These are phyloP conservation scores for Dromas ardeola DNA, from an alignment of 2,113 vertebrate species.

Conservation along the genomic window DNA sequence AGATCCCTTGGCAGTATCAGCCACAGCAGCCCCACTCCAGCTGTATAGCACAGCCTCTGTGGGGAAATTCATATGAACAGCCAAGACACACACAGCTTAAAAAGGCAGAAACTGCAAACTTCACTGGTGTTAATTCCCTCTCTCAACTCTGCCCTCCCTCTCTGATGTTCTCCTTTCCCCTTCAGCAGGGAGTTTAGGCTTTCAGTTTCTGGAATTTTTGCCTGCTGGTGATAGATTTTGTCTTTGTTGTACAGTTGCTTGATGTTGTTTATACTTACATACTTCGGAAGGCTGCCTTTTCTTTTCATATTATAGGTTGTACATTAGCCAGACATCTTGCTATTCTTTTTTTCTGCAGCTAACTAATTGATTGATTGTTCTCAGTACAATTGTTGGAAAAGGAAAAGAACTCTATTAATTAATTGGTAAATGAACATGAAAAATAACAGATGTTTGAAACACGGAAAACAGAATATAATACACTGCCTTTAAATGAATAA, in stretches of 20 bases:
- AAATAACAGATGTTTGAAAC: background rate
- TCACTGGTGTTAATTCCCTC: background rate
- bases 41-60: background rate
- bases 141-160: background rate
- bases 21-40: background rate
- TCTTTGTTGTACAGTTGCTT: background rate
- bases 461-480: background rate
- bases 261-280: background rate
- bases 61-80: background rate
- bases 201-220: background rate
- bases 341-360: background rate
- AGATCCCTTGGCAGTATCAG: background rate
- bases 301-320: background rate
- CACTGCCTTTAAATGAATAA: background rate
- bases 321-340: background rate
- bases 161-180: background rate
- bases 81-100: accelerated
- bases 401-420: background rate
- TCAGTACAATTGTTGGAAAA: background rate
- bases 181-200: background rate
- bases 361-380: background rate
- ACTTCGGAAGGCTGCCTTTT: background rate
- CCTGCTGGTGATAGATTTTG: background rate
- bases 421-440: background rate
- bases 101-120: background rate